Conservation (phyloP, 2,888 invertebrate species). For the Tribolium freemani region DNA sequence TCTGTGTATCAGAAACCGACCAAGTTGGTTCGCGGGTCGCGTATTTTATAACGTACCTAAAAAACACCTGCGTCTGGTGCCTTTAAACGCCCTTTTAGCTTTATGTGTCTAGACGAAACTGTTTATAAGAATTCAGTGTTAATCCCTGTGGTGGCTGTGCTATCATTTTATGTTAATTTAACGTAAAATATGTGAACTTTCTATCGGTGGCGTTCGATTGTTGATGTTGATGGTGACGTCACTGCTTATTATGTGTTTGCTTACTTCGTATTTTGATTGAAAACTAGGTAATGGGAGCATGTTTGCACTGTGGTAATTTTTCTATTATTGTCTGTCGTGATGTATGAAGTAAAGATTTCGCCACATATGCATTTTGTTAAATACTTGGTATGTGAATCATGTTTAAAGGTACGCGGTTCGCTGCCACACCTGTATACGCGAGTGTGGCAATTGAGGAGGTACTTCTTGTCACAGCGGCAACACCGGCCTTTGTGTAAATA, state of each 20-base stretch:
- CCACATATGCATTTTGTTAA: slow-evolving; percentile 3
- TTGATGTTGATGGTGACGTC: slow-evolving; percentile 42
- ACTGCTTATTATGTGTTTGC: slow-evolving; percentile 31
- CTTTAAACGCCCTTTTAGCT: neutral
- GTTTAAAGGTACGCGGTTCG: slow-evolving; percentile 43
- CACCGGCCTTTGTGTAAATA: slow-evolving; percentile 22
- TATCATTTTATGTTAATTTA: slow-evolving; percentile 10
- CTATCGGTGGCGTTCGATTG: slow-evolving; percentile 26
- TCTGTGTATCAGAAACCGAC: slow-evolving; percentile 45
- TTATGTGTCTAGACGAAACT: neutral
- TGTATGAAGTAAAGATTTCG: neutral
- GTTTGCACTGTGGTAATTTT: neutral
- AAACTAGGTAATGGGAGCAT: slow-evolving; percentile 20
- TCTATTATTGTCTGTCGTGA: neutral
- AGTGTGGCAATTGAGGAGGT: slow-evolving; percentile 10
- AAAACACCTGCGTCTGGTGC: slow-evolving; percentile 42
- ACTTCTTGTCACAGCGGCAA: slow-evolving; percentile 11
- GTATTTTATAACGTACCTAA: slow-evolving; percentile 38
- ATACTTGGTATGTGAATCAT: slow-evolving; percentile 43
- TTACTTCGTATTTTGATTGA: slow-evolving; percentile 28
- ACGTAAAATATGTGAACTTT: slow-evolving; percentile 32
- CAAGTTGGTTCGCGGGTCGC: slow-evolving; percentile 48
- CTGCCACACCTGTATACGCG: slow-evolving; percentile 44
- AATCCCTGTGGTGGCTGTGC: neutral
- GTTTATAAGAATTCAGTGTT: neutral